A percentile compares a stretch with the other conserved stretches of the same genome.
Conservation (phyloP, 2,113 vertebrate genomes). For the Atlantisia rogersi region DNA sequence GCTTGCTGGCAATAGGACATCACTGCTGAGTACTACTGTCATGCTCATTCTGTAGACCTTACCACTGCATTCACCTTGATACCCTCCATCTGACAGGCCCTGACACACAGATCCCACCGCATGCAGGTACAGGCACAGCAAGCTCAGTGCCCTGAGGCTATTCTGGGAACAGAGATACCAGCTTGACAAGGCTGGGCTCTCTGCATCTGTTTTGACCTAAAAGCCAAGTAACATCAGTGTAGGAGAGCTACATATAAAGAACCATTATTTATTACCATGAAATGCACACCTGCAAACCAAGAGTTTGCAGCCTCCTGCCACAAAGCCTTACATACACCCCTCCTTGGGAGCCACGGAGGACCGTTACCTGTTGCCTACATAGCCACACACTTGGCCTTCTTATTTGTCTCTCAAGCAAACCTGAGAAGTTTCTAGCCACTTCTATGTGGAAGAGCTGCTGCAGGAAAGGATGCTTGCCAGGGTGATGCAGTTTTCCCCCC, state of each 20-base stretch:
- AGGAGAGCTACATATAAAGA: neutral
- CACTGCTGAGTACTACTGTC: neutral
- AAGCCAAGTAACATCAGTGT: neutral
- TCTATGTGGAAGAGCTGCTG: neutral
- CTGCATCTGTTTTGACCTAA: neutral
- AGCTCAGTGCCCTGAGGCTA: neutral
- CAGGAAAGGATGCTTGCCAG: neutral
- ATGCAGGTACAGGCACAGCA: neutral
- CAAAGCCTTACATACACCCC: neutral
- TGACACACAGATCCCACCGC: neutral
- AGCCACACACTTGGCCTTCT: neutral
- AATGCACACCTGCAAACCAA: neutral
- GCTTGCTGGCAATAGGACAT: rapidly evolving
- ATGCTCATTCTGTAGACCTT: neutral
- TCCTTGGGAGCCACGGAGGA: neutral
- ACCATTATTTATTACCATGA: neutral
- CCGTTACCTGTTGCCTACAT: rapidly evolving
- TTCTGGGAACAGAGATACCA: neutral
- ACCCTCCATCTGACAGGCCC: neutral
- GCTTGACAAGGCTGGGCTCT: neutral
- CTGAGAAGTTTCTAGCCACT: neutral
- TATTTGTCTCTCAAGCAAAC: neutral
- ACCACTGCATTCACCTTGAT: neutral
- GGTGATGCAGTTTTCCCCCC: neutral
- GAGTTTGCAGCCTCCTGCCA: neutral